Percentiles rank a stretch among this genome's conserved stretches.
phyloP scores from a whole-genome alignment of 1,140 invertebrate genomes.

The Tetramorium simillimum region DNA sequence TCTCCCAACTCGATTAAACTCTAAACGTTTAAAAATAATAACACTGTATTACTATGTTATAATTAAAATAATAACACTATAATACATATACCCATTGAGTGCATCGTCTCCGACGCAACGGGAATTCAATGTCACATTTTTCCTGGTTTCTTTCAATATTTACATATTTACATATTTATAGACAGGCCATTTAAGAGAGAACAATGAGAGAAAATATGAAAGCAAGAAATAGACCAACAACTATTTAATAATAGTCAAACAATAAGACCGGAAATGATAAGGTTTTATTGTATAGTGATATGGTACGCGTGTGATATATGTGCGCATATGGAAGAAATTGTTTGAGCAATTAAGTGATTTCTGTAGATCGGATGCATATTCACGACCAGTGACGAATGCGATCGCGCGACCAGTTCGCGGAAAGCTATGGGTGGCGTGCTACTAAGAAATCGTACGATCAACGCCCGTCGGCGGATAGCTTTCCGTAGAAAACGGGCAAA shows the following conservation, averaged over 20 bases:
- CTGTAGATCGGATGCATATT: constrained; percentile 53
- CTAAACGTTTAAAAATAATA: background rate
- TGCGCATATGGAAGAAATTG: constrained; percentile 79
- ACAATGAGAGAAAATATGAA: constrained; percentile 2
- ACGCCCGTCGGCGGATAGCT: background rate
- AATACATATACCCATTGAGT: background rate
- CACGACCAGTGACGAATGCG: constrained; percentile 35
- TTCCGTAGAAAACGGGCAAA: constrained; percentile 10
- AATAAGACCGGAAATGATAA: constrained; percentile 19
- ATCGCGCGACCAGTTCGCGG: constrained; percentile 37
- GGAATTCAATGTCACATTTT: background rate
- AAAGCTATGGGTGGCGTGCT: constrained; percentile 4
- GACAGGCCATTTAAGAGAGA: background rate
- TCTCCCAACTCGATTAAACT: background rate
- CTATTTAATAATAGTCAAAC: constrained; percentile 10
- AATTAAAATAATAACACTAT: background rate
- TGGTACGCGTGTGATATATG: constrained; percentile 29
- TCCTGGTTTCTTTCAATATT: background rate
- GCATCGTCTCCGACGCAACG: background rate
- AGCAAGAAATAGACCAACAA: constrained; percentile 17
- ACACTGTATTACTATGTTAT: background rate
- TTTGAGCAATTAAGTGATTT: constrained; percentile 82
- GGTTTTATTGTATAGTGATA: constrained; percentile 70
- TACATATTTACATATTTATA: constrained; percentile 57
- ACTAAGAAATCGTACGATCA: constrained; percentile 38